Conservation (phyloP, 2,797 vertebrate genomes). For the Acrocephalus scirpaceus region DNA sequence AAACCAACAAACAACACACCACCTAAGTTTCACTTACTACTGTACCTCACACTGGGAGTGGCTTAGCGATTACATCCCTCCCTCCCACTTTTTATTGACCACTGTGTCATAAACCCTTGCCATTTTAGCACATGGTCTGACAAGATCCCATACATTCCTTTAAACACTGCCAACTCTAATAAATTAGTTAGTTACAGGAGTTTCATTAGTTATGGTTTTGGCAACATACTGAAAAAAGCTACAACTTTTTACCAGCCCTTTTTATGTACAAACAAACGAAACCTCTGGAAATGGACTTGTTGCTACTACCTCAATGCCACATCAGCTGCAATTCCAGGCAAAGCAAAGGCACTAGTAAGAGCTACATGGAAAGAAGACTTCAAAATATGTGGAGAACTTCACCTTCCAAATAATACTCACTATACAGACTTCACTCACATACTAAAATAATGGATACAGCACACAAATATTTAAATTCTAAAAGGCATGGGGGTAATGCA, state of each 20-base stretch:
- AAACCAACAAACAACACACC: too few relatives aligned
- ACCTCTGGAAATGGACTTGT: neutral
- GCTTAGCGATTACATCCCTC: neutral
- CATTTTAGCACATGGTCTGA: neutral
- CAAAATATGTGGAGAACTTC: neutral
- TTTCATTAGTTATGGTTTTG: neutral
- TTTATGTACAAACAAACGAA: neutral
- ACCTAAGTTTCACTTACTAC: neutral
- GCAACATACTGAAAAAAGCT: neutral
- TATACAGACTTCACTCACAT: neutral
- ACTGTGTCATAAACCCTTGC: neutral
- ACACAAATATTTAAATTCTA: neutral
- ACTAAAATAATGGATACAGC: neutral
- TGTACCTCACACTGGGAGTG: neutral
- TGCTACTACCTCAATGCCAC: neutral
- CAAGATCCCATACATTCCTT: neutral
- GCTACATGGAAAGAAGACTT: neutral
- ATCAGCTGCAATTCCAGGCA: neutral
- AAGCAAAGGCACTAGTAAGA: neutral
- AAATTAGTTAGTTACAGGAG: neutral
- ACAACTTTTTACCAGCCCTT: neutral
- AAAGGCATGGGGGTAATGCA: fast-evolving
- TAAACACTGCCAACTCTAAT: neutral
- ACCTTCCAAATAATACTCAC: neutral
- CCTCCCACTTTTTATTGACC: neutral